phyloP scores from a whole-genome alignment of 2,888 invertebrate genomes.

The Cactoblastis cactorum region DNA sequence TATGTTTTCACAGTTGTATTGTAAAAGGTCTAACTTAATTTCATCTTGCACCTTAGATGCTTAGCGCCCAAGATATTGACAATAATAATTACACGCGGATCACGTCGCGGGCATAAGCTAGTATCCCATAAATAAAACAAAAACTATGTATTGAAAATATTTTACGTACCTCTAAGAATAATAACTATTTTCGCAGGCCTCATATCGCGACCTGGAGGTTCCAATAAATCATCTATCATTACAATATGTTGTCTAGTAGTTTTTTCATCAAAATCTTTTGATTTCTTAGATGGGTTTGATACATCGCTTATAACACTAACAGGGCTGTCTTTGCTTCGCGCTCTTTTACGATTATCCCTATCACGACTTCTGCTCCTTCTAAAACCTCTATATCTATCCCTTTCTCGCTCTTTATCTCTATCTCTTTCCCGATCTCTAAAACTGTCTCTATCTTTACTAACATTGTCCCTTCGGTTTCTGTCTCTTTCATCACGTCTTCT shows the following conservation, averaged over 20 bases:
- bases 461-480: conserved; percentile 28
- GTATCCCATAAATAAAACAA: background rate
- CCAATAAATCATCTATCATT: conserved; percentile 90
- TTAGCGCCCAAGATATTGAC: too few species aligned
- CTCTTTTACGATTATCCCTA: conserved; percentile 51
- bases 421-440: conserved; percentile 22
- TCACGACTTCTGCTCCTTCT: conserved; percentile 12
- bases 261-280: conserved; percentile 38
- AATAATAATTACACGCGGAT: too few species aligned
- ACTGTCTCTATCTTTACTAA: conserved; percentile 27
- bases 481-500: conserved; percentile 28
- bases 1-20: too few species aligned
- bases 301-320: conserved; percentile 28
- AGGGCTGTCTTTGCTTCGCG: conserved; percentile 43
- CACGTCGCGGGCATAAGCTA: too few species aligned
- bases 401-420: conserved; percentile 24
- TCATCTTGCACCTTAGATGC: too few species aligned
- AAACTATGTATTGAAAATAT: conserved; percentile 21
- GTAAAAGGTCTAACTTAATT: too few species aligned
- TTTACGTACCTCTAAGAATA: conserved; percentile 84
- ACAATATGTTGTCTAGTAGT: conserved; percentile 62
- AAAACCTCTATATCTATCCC: conserved; percentile 7
- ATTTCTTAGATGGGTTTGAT: conserved; percentile 38
- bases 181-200: conserved; percentile 91
- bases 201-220: conserved; percentile 87